A percentile compares a stretch with the other conserved stretches of the same genome.
These are phyloP conservation scores for Euschistus heros DNA, from an alignment of 1,140 invertebrate genomes.

Conservation along the genomic window DNA sequence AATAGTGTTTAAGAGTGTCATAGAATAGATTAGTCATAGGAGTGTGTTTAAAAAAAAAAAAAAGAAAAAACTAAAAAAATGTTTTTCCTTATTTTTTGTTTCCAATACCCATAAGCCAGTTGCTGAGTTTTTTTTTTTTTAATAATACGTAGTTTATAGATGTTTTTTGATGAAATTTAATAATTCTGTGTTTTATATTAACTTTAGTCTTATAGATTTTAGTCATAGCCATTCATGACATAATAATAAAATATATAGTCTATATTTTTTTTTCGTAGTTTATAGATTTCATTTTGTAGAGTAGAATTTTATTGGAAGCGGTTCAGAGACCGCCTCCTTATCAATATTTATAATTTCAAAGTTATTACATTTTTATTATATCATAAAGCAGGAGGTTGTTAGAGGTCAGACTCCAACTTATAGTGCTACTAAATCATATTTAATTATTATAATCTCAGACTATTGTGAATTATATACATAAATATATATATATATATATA, in stretches of 20 bases:
- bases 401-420: no score
- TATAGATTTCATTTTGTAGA: background rate
- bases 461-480: no score
- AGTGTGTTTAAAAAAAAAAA: background rate
- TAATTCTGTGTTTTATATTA: background rate
- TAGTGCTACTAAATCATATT: no score
- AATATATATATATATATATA: no score
- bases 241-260: background rate
- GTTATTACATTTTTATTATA: no score
- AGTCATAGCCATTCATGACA: constrained; percentile 4
- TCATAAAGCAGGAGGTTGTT: no score
- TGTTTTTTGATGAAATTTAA: background rate
- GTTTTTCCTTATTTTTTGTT: background rate
- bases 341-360: no score
- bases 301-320: background rate
- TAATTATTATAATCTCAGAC: no score
- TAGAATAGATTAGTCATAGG: background rate
- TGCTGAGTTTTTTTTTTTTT: constrained; percentile 2
- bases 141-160: constrained; percentile 9
- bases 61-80: background rate
- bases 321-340: no score
- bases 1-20: background rate
- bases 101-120: constrained; percentile 2
- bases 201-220: background rate
- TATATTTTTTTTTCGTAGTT: constrained; percentile 1